phyloP scores from a whole-genome alignment of 2,113 vertebrate genomes.

The Sebastes fasciatus region DNA sequence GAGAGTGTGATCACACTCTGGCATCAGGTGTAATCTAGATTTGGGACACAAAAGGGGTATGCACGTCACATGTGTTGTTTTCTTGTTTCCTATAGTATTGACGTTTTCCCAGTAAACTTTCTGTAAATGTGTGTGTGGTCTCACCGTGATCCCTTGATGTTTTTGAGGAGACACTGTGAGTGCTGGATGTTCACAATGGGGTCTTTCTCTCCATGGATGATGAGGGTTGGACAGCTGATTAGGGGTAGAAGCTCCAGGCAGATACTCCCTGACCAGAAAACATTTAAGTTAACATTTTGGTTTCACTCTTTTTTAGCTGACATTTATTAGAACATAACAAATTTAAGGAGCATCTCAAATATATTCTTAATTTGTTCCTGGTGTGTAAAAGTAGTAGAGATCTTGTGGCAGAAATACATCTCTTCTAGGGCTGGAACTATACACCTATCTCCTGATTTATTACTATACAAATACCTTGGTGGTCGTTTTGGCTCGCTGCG shows the following conservation, averaged over 20 bases:
- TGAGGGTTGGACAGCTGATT: slow-evolving; percentile 90
- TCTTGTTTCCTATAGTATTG: not conserved
- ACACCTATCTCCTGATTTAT: too few relatives aligned
- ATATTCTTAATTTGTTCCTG: not conserved
- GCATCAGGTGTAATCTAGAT: slow-evolving; percentile 89
- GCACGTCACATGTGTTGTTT: not conserved
- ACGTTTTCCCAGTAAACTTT: too few relatives aligned
- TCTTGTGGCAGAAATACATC: not conserved
- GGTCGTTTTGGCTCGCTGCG: too few relatives aligned
- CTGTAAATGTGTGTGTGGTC: slow-evolving; percentile 37
- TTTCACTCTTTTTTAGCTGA: not conserved
- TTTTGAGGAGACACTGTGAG: slow-evolving; percentile 86
- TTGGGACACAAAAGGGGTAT: not conserved
- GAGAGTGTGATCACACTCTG: slow-evolving; percentile 92
- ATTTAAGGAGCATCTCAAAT: not conserved
- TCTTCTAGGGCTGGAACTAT: too few relatives aligned
- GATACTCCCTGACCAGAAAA: slow-evolving; percentile 86
- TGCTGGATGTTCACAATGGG: slow-evolving; percentile 88
- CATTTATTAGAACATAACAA: not conserved
- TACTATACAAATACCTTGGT: too few relatives aligned
- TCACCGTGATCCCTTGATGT: slow-evolving; percentile 89
- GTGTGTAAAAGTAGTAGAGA: not conserved
- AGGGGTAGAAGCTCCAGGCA: slow-evolving; percentile 87
- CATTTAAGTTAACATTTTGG: not conserved
- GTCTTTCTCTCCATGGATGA: slow-evolving; percentile 93